These are phyloP conservation scores for Philereme vetulata DNA, from an alignment of 2,888 invertebrate genomes.

Conservation along the genomic window DNA sequence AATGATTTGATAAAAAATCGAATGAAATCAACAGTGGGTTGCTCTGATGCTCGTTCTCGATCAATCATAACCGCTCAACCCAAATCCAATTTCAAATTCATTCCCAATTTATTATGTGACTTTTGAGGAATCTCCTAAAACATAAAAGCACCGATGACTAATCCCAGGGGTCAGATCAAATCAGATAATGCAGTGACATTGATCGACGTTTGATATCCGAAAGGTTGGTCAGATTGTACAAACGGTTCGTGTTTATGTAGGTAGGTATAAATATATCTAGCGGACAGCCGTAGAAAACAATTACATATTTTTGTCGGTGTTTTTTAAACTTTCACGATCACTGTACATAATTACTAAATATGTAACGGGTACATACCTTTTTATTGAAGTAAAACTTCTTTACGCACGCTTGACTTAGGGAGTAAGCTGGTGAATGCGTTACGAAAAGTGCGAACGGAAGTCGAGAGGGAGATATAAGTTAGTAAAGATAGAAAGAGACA, in stretches of 20 bases:
- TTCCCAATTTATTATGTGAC: conserved; percentile 42
- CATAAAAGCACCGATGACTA: conserved; percentile 68
- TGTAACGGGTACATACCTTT: no score
- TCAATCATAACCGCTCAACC: conserved; percentile 38
- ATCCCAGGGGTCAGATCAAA: conserved; percentile 64
- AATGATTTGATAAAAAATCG: conserved; percentile 15
- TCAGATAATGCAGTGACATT: conserved; percentile 70
- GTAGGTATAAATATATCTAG: conserved; percentile 2
- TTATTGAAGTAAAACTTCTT: no score
- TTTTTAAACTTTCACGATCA: no score
- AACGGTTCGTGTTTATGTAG: conserved; percentile 17
- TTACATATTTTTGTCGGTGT: background rate
- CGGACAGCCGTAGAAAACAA: conserved; percentile 1
- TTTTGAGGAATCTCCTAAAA: conserved; percentile 48
- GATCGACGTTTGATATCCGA: conserved; percentile 78
- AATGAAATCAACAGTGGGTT: conserved; percentile 35
- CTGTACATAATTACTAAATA: no score
- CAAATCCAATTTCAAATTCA: conserved; percentile 30
- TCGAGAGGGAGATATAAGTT: no score
- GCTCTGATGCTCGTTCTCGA: conserved; percentile 32
- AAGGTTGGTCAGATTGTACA: conserved; percentile 51
- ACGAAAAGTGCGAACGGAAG: no score
- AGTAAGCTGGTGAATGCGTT: no score
- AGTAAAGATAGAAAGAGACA: no score
- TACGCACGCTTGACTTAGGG: no score